These are phyloP conservation scores for Diarsia rubi DNA, from an alignment of 2,888 invertebrate genomes.

Conservation along the genomic window DNA sequence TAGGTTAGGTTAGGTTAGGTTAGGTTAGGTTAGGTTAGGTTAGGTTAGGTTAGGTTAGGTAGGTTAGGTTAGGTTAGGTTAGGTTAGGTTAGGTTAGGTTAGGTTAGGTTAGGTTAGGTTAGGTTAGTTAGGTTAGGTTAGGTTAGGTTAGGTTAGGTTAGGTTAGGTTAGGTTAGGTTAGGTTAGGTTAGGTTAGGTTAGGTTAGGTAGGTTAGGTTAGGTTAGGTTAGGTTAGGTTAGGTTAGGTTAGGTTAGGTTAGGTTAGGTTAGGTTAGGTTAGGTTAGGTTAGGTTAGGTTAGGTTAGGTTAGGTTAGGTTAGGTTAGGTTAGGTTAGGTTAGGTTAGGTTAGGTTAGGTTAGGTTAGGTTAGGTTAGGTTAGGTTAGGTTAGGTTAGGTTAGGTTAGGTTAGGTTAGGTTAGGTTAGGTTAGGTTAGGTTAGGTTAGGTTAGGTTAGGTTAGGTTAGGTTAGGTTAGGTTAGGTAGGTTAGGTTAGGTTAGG, in stretches of 20 bases:
- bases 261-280: conserved; percentile 52
- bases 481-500: no score
- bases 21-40: conserved; percentile 52
- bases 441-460: conserved; percentile 60
- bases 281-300: conserved; percentile 50
- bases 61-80: conserved; percentile 61
- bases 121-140: conserved; percentile 55
- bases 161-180: conserved; percentile 57
- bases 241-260: conserved; percentile 55
- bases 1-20: conserved; percentile 40
- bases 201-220: conserved; percentile 57
- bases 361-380: conserved; percentile 65
- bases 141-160: conserved; percentile 54
- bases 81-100: conserved; percentile 63
- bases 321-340: conserved; percentile 62
- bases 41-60: conserved; percentile 54
- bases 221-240: conserved; percentile 58
- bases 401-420: conserved; percentile 65
- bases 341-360: conserved; percentile 62
- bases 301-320: conserved; percentile 51
- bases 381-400: conserved; percentile 66
- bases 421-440: conserved; percentile 65
- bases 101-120: conserved; percentile 65
- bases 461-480: conserved; percentile 55
- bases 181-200: conserved; percentile 57